Conservation (phyloP, 1,140 invertebrate species). For the Brachionus plicatilis region DNA sequence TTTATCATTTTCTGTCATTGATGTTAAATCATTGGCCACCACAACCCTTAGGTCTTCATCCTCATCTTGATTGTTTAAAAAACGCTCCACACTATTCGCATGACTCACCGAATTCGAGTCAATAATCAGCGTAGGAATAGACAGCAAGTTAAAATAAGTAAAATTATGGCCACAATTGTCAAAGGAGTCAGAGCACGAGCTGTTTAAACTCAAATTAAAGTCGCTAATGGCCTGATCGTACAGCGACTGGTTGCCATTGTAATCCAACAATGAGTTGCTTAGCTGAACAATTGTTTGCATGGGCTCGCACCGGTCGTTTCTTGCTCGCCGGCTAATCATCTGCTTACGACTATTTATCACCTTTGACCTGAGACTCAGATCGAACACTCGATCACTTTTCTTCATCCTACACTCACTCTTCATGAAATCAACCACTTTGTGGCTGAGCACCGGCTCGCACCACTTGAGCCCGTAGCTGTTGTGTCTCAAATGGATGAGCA, state of each 20-base stretch:
- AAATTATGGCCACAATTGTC: background rate
- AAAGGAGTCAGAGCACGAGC: background rate
- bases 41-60: constrained; percentile 1
- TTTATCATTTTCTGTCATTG: constrained; percentile 4
- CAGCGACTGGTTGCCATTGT: background rate
- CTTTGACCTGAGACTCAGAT: background rate
- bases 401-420: background rate
- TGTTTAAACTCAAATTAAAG: constrained; percentile 12
- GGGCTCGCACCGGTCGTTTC: background rate
- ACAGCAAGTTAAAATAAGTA: constrained; percentile 22
- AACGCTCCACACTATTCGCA: background rate
- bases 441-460: background rate
- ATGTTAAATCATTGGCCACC: background rate
- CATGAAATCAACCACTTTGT: background rate
- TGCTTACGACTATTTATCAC: background rate
- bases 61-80: constrained; percentile 6
- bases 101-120: background rate
- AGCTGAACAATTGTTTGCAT: constrained; percentile 7
- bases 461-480: background rate
- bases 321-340: background rate
- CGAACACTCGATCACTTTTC: background rate
- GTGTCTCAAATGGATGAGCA: background rate
- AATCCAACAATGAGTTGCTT: background rate
- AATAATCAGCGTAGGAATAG: background rate
- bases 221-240: background rate